These are phyloP conservation scores for Bambusicola thoracicus DNA, from an alignment of 2,113 vertebrate species.

Conservation along the genomic window DNA sequence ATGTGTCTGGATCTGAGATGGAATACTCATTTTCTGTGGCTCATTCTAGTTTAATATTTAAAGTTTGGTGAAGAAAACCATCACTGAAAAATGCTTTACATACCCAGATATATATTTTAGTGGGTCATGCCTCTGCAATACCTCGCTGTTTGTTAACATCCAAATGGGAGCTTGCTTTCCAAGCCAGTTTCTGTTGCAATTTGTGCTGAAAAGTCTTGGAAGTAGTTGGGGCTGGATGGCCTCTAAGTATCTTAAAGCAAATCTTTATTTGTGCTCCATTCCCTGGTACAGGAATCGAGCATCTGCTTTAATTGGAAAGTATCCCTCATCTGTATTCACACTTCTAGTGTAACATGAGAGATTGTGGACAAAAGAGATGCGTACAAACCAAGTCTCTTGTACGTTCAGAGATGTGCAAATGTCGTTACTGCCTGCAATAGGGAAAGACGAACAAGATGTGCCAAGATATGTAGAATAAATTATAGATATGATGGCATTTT, in stretches of 20 bases:
- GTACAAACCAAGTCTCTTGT: not conserved
- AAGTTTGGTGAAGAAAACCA: not conserved
- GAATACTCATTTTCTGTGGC: not conserved
- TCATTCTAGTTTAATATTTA: not conserved
- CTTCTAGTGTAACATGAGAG: not conserved
- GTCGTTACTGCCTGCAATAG: not conserved
- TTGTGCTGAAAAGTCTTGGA: not conserved
- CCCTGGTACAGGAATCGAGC: not conserved
- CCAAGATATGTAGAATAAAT: not conserved
- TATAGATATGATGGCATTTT: not conserved
- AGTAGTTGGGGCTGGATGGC: not conserved
- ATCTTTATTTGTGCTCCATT: not conserved
- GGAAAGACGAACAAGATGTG: not conserved
- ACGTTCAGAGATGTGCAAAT: not conserved
- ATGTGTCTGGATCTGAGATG: not conserved
- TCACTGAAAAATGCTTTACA: not conserved
- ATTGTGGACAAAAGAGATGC: not conserved
- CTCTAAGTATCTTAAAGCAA: slow-evolving; percentile 7
- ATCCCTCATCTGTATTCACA: slow-evolving; percentile 50
- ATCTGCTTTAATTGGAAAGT: slow-evolving; percentile 50
- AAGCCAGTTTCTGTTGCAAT: not conserved
- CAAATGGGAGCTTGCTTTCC: not conserved
- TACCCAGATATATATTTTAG: not conserved
- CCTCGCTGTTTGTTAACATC: not conserved
- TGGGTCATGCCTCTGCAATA: not conserved